A percentile compares a stretch with the other conserved stretches of the same genome.
Conservation (phyloP, 2,113 vertebrate genomes). For the Hemiscyllium ocellatum region DNA sequence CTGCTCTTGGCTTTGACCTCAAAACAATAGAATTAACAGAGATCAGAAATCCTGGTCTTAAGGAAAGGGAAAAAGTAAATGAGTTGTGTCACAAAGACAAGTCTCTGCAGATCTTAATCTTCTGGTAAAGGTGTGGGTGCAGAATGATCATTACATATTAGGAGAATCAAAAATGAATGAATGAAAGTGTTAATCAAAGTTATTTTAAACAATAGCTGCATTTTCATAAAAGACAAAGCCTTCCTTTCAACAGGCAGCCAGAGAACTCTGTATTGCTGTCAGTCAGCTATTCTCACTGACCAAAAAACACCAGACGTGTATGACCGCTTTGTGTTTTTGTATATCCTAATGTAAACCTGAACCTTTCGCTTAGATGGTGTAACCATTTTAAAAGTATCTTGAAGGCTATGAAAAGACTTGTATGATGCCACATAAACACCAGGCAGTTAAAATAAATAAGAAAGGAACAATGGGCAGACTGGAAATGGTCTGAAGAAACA, state of each 20-base stretch:
- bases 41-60: background rate
- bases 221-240: background rate
- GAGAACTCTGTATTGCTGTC: background rate
- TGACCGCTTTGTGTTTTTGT: background rate
- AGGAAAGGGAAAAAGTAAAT: background rate
- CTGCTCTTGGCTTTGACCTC: background rate
- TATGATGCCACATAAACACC: background rate
- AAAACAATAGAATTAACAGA: background rate
- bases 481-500: background rate
- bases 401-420: background rate
- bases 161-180: background rate
- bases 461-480: background rate
- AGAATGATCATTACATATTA: background rate
- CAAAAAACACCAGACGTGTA: background rate
- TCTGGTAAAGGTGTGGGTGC: background rate
- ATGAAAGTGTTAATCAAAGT: background rate
- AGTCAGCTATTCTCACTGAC: background rate
- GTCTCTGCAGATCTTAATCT: background rate
- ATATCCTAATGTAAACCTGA: background rate
- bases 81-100: background rate
- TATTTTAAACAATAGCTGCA: background rate
- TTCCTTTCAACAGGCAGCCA: background rate
- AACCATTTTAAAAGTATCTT: background rate
- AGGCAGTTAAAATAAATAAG: background rate
- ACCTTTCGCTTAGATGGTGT: background rate